Conservation (phyloP, 2,888 invertebrate species). For the Lithophane semibrunnea region DNA sequence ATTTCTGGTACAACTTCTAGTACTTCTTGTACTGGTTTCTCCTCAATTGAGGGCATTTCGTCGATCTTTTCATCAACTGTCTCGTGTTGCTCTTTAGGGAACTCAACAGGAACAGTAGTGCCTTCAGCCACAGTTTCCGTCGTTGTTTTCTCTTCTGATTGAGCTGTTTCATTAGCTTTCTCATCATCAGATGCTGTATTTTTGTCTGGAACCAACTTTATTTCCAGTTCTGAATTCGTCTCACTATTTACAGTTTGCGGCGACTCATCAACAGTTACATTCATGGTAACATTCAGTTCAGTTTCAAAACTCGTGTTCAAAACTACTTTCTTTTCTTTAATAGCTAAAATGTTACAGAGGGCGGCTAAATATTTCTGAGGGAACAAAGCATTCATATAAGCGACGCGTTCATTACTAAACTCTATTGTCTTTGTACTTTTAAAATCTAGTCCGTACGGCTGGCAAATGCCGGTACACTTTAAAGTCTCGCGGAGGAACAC, state of each 20-base stretch:
- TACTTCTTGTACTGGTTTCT: conserved; percentile 73
- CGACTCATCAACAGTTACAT: conserved; percentile 84
- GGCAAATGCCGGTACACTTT: conserved; percentile 91
- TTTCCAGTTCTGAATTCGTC: conserved; percentile 81
- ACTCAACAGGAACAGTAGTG: conserved; percentile 74
- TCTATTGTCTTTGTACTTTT: conserved; percentile 89
- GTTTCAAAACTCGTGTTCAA: conserved; percentile 91
- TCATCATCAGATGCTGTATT: conserved; percentile 79
- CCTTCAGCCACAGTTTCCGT: conserved; percentile 75
- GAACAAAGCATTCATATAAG: conserved; percentile 92
- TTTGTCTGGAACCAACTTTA: conserved; percentile 81
- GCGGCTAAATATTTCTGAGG: conserved; percentile 93
- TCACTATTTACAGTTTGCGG: conserved; percentile 79
- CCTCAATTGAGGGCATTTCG: conserved; percentile 73
- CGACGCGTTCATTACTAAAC: conserved; percentile 87
- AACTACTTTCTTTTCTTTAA: conserved; percentile 92
- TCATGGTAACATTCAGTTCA: conserved; percentile 86
- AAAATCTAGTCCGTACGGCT: conserved; percentile 91
- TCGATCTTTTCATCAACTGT: conserved; percentile 76
- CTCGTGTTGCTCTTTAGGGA: conserved; percentile 78
- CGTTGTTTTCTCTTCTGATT: conserved; percentile 76
- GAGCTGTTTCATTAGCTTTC: conserved; percentile 79
- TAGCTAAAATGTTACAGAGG: conserved; percentile 94
- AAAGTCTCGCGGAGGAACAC: conserved; percentile 91
- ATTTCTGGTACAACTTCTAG: conserved; percentile 71